Evolutionary conservation across 2,888 invertebrate genomes (phyloP).

Genomic region (Hirtodrosophila cameraria): DNA sequence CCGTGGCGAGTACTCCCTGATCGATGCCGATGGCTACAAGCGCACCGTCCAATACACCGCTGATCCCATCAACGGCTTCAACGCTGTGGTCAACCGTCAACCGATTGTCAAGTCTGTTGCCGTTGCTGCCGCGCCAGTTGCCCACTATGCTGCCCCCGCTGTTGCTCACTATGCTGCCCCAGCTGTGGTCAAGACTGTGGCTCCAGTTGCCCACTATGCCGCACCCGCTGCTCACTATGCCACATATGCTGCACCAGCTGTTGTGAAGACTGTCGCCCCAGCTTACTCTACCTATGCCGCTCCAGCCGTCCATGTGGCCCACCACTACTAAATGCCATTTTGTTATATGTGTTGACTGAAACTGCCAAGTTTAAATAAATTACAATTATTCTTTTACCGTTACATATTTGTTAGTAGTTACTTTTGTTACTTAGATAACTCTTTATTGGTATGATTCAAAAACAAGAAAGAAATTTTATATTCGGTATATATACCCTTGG

Average conservation of each 20-base stretch:
- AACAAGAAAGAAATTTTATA: no score
- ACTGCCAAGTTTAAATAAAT: slow-evolving; percentile 50
- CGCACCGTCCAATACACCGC: slow-evolving; percentile 82
- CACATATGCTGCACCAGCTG: slow-evolving; percentile 46
- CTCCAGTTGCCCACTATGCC: slow-evolving; percentile 44
- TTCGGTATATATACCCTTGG: no score
- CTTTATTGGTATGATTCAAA: no score
- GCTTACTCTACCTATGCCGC: slow-evolving; percentile 37
- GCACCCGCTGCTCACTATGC: slow-evolving; percentile 51
- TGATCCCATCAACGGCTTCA: slow-evolving; percentile 82
- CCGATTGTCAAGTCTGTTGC: slow-evolving; percentile 57
- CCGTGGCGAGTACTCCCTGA: slow-evolving; percentile 82
- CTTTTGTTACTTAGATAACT: no score
- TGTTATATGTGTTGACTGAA: slow-evolving; percentile 49
- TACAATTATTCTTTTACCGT: slow-evolving; percentile 17
- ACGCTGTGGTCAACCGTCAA: slow-evolving; percentile 80
- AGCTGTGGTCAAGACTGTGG: slow-evolving; percentile 51
- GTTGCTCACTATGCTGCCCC: slow-evolving; percentile 56
- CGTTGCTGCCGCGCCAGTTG: slow-evolving; percentile 46
- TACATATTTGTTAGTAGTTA: not conserved
- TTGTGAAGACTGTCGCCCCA: slow-evolving; percentile 45
- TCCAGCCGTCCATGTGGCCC: slow-evolving; percentile 53
- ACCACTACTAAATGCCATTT: slow-evolving; percentile 61
- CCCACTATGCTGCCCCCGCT: slow-evolving; percentile 48
- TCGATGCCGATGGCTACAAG: slow-evolving; percentile 83